phyloP scores from a whole-genome alignment of 30 jellyfish, hydroid and myxozoan species.

The Rhopilema esculentum region DNA sequence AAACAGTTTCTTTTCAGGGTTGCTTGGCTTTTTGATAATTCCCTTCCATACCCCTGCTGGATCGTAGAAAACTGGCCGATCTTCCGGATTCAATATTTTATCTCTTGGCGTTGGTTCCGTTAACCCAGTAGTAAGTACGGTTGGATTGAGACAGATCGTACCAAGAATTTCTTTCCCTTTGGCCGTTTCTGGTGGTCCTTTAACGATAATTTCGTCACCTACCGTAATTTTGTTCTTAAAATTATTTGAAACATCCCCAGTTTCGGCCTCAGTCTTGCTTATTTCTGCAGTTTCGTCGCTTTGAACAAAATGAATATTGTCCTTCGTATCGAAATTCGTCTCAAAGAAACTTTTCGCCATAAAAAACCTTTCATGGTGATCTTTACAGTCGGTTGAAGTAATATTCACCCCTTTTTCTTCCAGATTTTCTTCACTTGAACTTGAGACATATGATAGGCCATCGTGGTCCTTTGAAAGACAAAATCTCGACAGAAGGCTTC shows the following conservation, averaged over 20 bases:
- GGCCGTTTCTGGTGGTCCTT: neutral
- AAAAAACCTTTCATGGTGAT: slow-evolving; percentile 9
- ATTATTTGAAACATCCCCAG: neutral
- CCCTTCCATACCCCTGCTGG: slow-evolving; percentile 29
- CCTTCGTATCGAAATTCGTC: neutral
- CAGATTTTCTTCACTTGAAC: neutral
- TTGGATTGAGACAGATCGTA: no score
- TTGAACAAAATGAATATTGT: neutral
- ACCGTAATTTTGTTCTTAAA: neutral
- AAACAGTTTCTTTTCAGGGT: neutral
- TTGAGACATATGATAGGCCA: neutral
- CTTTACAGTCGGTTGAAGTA: slow-evolving; percentile 1
- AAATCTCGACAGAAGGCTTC: neutral
- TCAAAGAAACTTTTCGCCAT: slow-evolving; percentile 38
- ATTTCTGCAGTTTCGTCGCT: neutral
- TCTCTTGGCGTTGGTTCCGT: neutral
- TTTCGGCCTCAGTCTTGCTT: neutral
- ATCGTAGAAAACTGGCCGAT: slow-evolving; percentile 52
- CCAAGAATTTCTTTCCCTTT: slow-evolving; percentile 5
- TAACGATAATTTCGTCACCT: neutral
- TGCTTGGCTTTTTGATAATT: neutral
- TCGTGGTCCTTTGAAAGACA: neutral
- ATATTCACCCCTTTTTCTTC: neutral
- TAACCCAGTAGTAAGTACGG: no score
- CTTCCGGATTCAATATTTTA: slow-evolving; percentile 4